Evolutionary conservation across 2,113 vertebrate species (phyloP).

Genomic region (Plectropomus leopardus): DNA sequence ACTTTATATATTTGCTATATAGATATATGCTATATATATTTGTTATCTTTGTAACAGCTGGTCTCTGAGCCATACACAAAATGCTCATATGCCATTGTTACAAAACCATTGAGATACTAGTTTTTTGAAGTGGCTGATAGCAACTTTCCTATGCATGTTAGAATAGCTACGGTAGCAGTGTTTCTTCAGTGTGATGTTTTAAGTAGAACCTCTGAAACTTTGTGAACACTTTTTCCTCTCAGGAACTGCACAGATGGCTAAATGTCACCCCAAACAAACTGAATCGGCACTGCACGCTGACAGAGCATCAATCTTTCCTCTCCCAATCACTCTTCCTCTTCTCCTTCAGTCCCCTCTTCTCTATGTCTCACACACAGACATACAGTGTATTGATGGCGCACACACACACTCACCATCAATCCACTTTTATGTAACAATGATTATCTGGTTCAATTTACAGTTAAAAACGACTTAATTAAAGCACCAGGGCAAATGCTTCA

Average conservation of each 20-base stretch:
- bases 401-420: constrained; percentile 34
- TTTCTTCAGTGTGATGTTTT: constrained; percentile 8
- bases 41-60: too few species aligned
- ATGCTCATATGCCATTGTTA: too few species aligned
- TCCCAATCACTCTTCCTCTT: constrained; percentile 50
- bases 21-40: too few species aligned
- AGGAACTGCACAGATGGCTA: constrained; percentile 74
- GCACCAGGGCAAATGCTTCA: not conserved
- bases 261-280: constrained; percentile 79
- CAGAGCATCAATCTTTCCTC: constrained; percentile 70
- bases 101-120: not conserved
- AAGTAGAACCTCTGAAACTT: constrained; percentile 32
- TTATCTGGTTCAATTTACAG: constrained; percentile 45
- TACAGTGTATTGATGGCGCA: not conserved
- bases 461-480: constrained; percentile 59
- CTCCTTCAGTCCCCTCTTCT: constrained; percentile 22
- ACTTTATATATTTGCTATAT: too few species aligned
- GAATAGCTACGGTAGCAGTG: not conserved
- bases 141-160: not conserved
- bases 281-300: constrained; percentile 67
- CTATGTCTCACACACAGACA: not conserved
- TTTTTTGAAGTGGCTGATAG: not conserved
- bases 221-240: constrained; percentile 29
- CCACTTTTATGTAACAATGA: constrained; percentile 16
- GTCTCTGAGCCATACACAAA: too few species aligned